phyloP scores from a whole-genome alignment of 1,140 invertebrate genomes.

The Muscidifurax raptorellus region DNA sequence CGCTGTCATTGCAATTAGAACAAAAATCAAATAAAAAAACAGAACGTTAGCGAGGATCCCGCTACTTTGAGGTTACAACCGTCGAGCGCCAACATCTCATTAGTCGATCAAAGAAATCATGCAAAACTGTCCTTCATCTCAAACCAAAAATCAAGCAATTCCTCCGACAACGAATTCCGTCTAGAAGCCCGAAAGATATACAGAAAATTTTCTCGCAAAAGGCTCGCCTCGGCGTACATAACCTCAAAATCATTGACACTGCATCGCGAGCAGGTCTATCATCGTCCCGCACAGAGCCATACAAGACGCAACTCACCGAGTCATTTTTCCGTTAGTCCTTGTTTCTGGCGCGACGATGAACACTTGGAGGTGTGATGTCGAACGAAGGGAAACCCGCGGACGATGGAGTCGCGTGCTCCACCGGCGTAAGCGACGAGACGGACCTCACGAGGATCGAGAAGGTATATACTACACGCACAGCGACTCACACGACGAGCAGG shows the following conservation, averaged over 20 bases:
- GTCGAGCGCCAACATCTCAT: not conserved
- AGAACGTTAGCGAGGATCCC: not conserved
- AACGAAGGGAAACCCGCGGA: not conserved
- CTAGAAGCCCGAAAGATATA: not conserved
- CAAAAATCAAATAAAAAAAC: not conserved
- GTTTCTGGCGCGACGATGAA: not conserved
- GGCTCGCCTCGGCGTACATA: not conserved
- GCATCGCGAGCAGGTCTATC: not conserved
- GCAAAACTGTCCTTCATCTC: not conserved
- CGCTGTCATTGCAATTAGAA: not conserved
- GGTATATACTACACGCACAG: not conserved
- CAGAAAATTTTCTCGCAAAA: not conserved
- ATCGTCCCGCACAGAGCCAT: not conserved
- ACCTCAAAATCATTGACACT: not conserved
- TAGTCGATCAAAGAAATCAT: not conserved
- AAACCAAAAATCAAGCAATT: not conserved
- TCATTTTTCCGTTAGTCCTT: not conserved
- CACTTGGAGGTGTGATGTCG: not conserved
- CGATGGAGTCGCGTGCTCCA: not conserved
- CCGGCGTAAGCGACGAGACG: not conserved
- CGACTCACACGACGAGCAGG: not conserved
- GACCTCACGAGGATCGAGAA: not conserved
- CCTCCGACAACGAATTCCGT: not conserved
- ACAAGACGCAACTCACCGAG: conserved; percentile 11
- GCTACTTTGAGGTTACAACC: not conserved